Evolutionary conservation across 1,140 invertebrate species (phyloP).

Genomic region (Cotesia vestalis): DNA sequence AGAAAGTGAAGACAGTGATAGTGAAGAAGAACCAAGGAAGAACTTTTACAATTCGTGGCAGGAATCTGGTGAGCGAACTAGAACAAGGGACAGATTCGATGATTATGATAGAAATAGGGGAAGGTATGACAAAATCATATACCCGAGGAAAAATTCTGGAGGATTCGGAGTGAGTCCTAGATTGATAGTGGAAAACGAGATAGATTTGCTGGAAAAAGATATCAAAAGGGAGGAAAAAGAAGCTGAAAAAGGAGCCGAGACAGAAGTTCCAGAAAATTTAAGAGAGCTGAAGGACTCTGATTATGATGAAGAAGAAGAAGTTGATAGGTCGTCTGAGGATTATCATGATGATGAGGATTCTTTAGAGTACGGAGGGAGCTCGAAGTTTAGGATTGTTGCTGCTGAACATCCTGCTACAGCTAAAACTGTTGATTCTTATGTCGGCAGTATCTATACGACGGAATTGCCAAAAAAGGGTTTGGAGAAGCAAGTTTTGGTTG

Average conservation of each 20-base stretch:
- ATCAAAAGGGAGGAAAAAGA: slow-evolving; percentile 47
- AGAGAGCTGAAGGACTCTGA: slow-evolving; percentile 3
- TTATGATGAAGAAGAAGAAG: slow-evolving; percentile 12
- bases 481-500: too few relatives aligned
- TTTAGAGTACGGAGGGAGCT: too few relatives aligned
- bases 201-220: slow-evolving; percentile 51
- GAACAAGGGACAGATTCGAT: background rate
- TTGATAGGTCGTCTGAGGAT: background rate
- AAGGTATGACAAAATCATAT: too few relatives aligned
- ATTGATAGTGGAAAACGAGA: slow-evolving; percentile 44
- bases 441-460: background rate
- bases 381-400: too few relatives aligned
- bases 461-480: background rate
- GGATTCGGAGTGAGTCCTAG: slow-evolving; percentile 45
- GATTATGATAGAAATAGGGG: too few relatives aligned
- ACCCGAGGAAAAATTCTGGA: background rate
- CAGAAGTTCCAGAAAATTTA: slow-evolving; percentile 33
- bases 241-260: slow-evolving; percentile 43
- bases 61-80: slow-evolving; percentile 24
- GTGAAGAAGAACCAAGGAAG: slow-evolving; percentile 17
- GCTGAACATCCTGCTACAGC: background rate
- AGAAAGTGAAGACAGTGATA: background rate
- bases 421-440: background rate
- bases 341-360: slow-evolving; percentile 21
- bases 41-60: too few relatives aligned